Percentiles rank a stretch among this genome's conserved stretches.
These are phyloP conservation scores for Tangachromis dhanisi DNA, from an alignment of 2,113 vertebrate genomes.

Conservation along the genomic window DNA sequence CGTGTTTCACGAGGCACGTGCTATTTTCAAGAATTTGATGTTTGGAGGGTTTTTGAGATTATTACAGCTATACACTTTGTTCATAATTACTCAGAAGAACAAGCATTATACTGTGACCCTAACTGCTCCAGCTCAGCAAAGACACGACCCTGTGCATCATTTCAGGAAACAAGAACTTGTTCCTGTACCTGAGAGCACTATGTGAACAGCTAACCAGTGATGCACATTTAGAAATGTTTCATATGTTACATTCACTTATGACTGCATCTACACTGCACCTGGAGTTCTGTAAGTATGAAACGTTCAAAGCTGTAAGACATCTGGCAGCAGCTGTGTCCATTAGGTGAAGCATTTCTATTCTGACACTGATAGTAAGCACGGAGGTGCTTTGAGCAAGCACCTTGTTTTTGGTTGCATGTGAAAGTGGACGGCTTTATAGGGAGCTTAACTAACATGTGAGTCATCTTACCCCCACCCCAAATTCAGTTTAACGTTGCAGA, in stretches of 20 bases:
- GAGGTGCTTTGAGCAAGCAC: neutral
- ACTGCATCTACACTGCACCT: neutral
- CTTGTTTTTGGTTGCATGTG: neutral
- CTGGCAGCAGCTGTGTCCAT: neutral
- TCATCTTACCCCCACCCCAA: neutral
- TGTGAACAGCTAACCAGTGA: neutral
- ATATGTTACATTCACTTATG: neutral
- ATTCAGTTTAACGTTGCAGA: neutral
- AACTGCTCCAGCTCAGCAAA: neutral
- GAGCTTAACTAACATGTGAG: rapidly evolving
- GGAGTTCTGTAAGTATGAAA: neutral
- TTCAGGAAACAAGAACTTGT: neutral
- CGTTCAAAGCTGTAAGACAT: neutral
- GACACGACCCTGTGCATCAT: rapidly evolving
- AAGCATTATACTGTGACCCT: neutral
- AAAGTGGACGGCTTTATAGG: neutral
- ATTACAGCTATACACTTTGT: neutral
- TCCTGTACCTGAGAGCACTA: neutral
- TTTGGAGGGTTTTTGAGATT: neutral
- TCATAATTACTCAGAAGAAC: neutral
- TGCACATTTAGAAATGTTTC: neutral
- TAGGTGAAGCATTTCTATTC: rapidly evolving
- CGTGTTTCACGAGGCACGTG: neutral
- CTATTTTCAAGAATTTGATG: neutral
- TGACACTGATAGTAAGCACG: neutral